These are phyloP conservation scores for Phylloscopus trochiloides DNA, from an alignment of 2,113 vertebrate genomes.

Conservation along the genomic window DNA sequence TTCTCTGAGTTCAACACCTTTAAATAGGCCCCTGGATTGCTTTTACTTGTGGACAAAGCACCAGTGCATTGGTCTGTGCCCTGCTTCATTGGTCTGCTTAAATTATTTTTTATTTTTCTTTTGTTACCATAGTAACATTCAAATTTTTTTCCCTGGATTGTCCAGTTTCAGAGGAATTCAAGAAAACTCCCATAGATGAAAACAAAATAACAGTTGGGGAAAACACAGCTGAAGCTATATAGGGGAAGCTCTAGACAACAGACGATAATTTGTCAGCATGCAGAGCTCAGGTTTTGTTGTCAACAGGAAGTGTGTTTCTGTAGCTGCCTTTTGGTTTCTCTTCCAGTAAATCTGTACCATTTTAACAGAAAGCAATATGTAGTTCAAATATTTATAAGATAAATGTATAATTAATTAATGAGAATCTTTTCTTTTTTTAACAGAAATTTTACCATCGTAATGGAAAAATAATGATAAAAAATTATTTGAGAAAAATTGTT, in stretches of 20 bases:
- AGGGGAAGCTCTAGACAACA: slow-evolving; percentile 15
- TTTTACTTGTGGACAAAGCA: not conserved
- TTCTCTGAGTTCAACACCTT: not conserved
- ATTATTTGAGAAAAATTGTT: not conserved
- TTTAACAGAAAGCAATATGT: slow-evolving; percentile 40
- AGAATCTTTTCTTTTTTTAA: not conserved
- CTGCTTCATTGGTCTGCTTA: not conserved
- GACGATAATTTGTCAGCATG: not conserved
- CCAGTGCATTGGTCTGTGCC: not conserved
- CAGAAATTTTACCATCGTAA: not conserved
- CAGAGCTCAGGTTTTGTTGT: not conserved
- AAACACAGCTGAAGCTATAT: not conserved
- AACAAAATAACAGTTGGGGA: not conserved
- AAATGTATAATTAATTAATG: not conserved
- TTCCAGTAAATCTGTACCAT: slow-evolving; percentile 59
- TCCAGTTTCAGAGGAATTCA: slow-evolving; percentile 10
- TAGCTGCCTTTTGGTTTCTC: slow-evolving; percentile 11
- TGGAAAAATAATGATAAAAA: not conserved
- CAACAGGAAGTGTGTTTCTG: slow-evolving; percentile 5
- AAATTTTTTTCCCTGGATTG: not conserved
- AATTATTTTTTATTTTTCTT: not conserved
- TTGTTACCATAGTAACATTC: slow-evolving; percentile 10
- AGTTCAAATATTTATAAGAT: slow-evolving; percentile 59
- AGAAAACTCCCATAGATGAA: not conserved
- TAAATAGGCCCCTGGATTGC: not conserved